These are phyloP conservation scores for Mungos mungo DNA, from an alignment of 2,113 vertebrate genomes.

Conservation along the genomic window DNA sequence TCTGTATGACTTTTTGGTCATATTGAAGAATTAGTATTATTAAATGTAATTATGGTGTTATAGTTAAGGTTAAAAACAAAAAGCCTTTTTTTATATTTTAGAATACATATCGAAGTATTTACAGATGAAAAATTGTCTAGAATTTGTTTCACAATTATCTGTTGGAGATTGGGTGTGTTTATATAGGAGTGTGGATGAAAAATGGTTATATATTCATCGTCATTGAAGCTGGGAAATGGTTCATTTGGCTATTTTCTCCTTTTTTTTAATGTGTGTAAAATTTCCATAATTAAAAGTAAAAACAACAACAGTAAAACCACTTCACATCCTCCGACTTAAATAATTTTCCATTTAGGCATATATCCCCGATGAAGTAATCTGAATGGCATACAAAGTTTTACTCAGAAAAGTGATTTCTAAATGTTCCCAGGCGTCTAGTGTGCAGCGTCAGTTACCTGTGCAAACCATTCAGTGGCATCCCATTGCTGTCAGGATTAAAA, in stretches of 20 bases:
- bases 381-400: neutral
- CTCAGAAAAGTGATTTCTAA: neutral
- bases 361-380: neutral
- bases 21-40: slow-evolving; percentile 2
- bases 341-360: neutral
- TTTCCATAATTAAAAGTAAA: neutral
- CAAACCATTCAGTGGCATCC: neutral
- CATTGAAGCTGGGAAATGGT: neutral
- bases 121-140: neutral
- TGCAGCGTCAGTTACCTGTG: neutral
- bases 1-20: neutral
- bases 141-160: neutral
- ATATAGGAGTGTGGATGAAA: neutral
- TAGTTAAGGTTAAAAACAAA: neutral
- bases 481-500: neutral
- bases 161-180: neutral
- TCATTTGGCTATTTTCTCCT: neutral
- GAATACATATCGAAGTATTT: neutral
- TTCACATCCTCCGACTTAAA: neutral
- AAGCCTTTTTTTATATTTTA: neutral
- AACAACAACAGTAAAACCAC: neutral
- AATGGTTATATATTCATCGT: neutral
- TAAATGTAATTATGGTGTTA: neutral
- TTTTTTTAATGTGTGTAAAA: neutral
- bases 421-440: neutral